phyloP scores from a whole-genome alignment of 2,888 invertebrate genomes.

The Cyclophora punctaria region DNA sequence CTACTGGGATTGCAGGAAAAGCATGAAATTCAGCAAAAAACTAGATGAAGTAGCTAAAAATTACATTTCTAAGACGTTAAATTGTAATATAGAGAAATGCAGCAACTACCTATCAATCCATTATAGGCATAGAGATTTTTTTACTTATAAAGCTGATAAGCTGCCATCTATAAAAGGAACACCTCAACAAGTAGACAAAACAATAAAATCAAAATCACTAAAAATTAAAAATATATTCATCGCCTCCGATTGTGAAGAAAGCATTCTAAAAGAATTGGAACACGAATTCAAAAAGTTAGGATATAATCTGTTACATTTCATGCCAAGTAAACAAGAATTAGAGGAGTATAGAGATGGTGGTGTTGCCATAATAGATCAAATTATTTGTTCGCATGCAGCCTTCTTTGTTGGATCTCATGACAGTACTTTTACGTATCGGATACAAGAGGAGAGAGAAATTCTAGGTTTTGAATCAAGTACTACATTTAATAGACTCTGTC shows the following conservation, averaged over 20 bases:
- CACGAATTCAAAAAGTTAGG: slow-evolving; percentile 47
- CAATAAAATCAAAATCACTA: slow-evolving; percentile 68
- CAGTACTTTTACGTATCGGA: slow-evolving; percentile 96
- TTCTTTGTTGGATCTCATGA: slow-evolving; percentile 94
- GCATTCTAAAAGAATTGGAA: slow-evolving; percentile 49
- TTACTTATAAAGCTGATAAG: slow-evolving; percentile 80
- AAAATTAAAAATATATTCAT: slow-evolving; percentile 78
- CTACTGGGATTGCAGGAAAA: slow-evolving; percentile 92
- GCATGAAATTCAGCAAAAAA: slow-evolving; percentile 89
- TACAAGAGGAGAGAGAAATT: slow-evolving; percentile 98
- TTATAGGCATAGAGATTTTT: slow-evolving; percentile 91
- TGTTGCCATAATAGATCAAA: slow-evolving; percentile 94
- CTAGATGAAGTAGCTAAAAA: slow-evolving; percentile 80
- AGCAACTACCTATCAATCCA: slow-evolving; percentile 89
- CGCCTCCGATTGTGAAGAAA: slow-evolving; percentile 84
- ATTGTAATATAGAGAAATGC: slow-evolving; percentile 51
- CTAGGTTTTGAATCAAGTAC: slow-evolving; percentile 85
- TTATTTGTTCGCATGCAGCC: slow-evolving; percentile 91
- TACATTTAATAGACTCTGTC: slow-evolving; percentile 93
- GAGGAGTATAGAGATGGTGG: slow-evolving; percentile 85
- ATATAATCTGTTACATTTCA: slow-evolving; percentile 43
- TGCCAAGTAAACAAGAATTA: slow-evolving; percentile 63
- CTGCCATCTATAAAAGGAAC: slow-evolving; percentile 87
- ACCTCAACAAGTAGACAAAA: slow-evolving; percentile 80
- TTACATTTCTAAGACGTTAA: slow-evolving; percentile 62